Evolutionary conservation across 2,888 invertebrate genomes (phyloP).

Genomic region (Epinotia demarniana): DNA sequence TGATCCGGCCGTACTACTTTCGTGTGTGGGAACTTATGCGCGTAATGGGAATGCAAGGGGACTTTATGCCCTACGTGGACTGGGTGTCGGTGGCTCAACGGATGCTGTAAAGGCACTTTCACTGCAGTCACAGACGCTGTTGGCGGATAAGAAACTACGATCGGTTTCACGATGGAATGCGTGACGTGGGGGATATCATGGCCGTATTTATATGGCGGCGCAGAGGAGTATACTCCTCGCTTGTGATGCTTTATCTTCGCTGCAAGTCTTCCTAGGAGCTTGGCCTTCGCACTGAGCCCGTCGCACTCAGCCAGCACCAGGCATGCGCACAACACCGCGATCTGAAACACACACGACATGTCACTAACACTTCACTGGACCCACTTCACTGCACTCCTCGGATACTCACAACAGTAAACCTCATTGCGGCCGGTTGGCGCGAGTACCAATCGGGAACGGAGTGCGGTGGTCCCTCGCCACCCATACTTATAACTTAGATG

Average conservation of each 20-base stretch:
- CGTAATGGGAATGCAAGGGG: slow-evolving; percentile 68
- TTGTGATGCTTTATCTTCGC: slow-evolving; percentile 70
- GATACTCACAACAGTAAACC: slow-evolving; percentile 70
- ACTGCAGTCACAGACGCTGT: slow-evolving; percentile 75
- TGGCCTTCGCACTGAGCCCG: slow-evolving; percentile 68
- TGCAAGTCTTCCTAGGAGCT: slow-evolving; percentile 63
- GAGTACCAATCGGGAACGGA: slow-evolving; percentile 66
- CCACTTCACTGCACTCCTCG: slow-evolving; percentile 46
- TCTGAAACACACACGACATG: slow-evolving; percentile 71
- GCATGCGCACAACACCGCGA: slow-evolving; percentile 70
- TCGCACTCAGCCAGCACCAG: slow-evolving; percentile 64
- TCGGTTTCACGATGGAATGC: slow-evolving; percentile 77
- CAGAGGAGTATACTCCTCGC: slow-evolving; percentile 69
- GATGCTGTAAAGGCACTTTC: slow-evolving; percentile 73
- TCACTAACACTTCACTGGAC: slow-evolving; percentile 53
- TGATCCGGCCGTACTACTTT: slow-evolving; percentile 69
- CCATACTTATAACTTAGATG: slow-evolving; percentile 80
- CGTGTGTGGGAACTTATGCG: slow-evolving; percentile 69
- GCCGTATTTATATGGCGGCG: slow-evolving; percentile 80
- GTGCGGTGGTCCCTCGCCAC: slow-evolving; percentile 61
- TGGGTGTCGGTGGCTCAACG: slow-evolving; percentile 64
- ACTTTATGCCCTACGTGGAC: slow-evolving; percentile 70
- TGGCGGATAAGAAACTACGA: slow-evolving; percentile 79
- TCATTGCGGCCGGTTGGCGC: slow-evolving; percentile 74
- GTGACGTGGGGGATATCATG: slow-evolving; percentile 78